phyloP scores from a whole-genome alignment of 2,797 vertebrate species.

The Mionectes olivaceus region DNA sequence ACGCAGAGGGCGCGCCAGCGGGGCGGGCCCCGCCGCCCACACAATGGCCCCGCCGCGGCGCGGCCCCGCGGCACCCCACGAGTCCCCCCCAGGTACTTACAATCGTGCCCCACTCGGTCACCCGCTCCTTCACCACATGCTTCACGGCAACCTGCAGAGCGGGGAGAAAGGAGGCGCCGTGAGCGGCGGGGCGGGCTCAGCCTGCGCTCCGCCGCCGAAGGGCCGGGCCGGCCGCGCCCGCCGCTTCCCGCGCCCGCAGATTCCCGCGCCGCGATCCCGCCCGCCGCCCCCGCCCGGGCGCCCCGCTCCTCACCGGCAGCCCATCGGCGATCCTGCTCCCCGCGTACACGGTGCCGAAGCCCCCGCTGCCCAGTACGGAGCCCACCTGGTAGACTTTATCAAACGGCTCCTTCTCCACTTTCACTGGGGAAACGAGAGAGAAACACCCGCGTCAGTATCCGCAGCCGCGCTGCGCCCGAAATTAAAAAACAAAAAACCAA shows the following conservation, averaged over 20 bases:
- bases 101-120: slow-evolving; percentile 92
- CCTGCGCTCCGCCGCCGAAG: background rate
- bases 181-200: background rate
- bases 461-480: background rate
- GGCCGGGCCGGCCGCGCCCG: background rate
- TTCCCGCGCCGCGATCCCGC: background rate
- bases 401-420: slow-evolving; percentile 91
- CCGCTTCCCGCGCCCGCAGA: background rate
- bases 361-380: slow-evolving; percentile 92
- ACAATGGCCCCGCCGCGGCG: slow-evolving; percentile 19
- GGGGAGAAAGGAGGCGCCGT: background rate
- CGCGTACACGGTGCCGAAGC: slow-evolving; percentile 94
- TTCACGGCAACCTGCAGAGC: slow-evolving; percentile 89
- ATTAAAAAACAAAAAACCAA: too few species aligned
- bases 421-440: slow-evolving; percentile 77
- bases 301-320: slow-evolving; percentile 86
- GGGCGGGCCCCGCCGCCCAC: slow-evolving; percentile 18
- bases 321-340: slow-evolving; percentile 91
- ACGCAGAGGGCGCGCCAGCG: slow-evolving; percentile 44
- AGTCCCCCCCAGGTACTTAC: slow-evolving; percentile 79
- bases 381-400: slow-evolving; percentile 95
- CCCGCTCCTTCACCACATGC: slow-evolving; percentile 92
- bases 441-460: background rate
- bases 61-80: background rate
- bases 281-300: background rate